These are phyloP conservation scores for Nasonia giraulti DNA, from an alignment of 1,140 invertebrate species.

Conservation along the genomic window DNA sequence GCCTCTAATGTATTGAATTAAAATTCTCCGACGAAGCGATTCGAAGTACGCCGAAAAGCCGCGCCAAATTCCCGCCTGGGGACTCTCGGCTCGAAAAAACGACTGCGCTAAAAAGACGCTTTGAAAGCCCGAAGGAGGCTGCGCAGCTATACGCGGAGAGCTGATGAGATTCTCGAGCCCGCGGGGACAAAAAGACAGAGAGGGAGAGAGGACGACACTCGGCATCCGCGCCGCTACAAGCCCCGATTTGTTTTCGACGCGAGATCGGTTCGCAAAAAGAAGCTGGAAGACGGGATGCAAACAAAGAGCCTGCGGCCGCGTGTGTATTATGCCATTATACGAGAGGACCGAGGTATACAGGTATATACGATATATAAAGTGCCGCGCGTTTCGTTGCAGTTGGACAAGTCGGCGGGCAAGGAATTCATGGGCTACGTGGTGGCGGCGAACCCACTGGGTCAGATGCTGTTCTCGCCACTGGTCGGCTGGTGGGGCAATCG, in stretches of 20 bases:
- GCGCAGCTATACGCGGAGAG: no score
- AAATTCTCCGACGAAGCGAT: slow-evolving; percentile 43
- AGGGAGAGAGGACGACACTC: neutral
- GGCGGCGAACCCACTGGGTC: slow-evolving; percentile 90
- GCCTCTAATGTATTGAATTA: slow-evolving; percentile 52
- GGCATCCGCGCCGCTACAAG: neutral
- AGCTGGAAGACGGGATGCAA: neutral
- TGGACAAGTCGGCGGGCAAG: slow-evolving; percentile 85
- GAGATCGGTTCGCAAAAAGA: neutral
- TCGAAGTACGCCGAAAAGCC: slow-evolving; percentile 44
- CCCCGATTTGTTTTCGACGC: neutral
- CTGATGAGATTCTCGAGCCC: neutral
- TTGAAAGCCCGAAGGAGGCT: neutral
- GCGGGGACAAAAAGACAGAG: neutral
- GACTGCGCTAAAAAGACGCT: neutral
- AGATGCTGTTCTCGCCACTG: slow-evolving; percentile 91
- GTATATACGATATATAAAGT: neutral
- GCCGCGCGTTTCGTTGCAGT: slow-evolving; percentile 74
- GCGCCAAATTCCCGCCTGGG: slow-evolving; percentile 23
- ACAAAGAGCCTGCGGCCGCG: neutral
- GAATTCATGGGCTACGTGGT: slow-evolving; percentile 90
- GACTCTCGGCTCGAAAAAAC: neutral
- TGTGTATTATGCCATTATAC: no score
- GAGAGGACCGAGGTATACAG: slow-evolving; percentile 41
- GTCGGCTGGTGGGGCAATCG: slow-evolving; percentile 91